phyloP scores from a whole-genome alignment of 2,888 invertebrate species.

The Andrena praecox region DNA sequence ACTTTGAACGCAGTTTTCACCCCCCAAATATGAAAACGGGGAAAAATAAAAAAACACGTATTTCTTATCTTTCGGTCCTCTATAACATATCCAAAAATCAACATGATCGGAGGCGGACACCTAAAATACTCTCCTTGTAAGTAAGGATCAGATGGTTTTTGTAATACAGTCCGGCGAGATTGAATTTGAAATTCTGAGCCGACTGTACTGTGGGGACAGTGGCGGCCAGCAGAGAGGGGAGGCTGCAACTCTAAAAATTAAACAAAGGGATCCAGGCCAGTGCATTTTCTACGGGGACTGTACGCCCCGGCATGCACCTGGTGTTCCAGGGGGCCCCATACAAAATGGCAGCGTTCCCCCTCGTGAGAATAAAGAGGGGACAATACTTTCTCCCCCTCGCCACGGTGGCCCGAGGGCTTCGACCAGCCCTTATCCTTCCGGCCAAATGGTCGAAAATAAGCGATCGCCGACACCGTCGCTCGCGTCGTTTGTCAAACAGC shows the following conservation, averaged over 20 bases:
- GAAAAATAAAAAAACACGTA: too few species aligned
- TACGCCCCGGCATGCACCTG: conserved; percentile 82
- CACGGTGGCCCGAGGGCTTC: conserved; percentile 66
- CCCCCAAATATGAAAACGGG: too few species aligned
- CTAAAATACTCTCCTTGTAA: too few species aligned
- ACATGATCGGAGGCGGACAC: too few species aligned
- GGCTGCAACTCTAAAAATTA: conserved; percentile 49
- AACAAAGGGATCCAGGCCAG: conserved; percentile 77
- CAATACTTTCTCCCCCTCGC: conserved; percentile 81
- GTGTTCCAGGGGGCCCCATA: conserved; percentile 80
- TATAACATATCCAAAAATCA: too few species aligned
- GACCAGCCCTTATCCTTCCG: conserved; percentile 72
- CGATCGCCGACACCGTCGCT: conserved; percentile 58
- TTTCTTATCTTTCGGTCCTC: too few species aligned
- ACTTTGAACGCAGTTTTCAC: too few species aligned
- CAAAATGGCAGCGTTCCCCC: conserved; percentile 82
- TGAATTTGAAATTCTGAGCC: not conserved
- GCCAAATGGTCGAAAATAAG: conserved; percentile 75
- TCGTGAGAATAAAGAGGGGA: conserved; percentile 77
- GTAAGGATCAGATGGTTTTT: too few species aligned
- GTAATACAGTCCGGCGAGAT: too few species aligned
- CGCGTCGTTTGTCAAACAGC: conserved; percentile 58
- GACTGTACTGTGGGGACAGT: not conserved
- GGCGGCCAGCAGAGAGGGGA: conserved; percentile 32
- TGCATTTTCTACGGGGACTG: conserved; percentile 82